phyloP scores from a whole-genome alignment of 2,888 invertebrate genomes.

The Ennomos quercinarius region DNA sequence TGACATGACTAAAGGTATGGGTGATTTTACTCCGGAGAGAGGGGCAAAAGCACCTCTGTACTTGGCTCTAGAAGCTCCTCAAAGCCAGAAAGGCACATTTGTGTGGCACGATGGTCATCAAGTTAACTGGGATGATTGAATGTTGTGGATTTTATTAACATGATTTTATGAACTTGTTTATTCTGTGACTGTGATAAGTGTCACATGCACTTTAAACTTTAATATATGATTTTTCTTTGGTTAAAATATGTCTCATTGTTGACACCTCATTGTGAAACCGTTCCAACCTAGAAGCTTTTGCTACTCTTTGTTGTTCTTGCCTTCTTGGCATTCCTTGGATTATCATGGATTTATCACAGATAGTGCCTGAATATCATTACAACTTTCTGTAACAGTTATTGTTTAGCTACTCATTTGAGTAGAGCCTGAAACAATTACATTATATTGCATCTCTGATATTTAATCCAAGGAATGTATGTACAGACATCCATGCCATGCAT shows the following conservation, averaged over 20 bases:
- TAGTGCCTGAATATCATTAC: too few relatives aligned
- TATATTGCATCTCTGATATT: too few relatives aligned
- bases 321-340: too few relatives aligned
- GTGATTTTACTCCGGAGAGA: constrained; percentile 76
- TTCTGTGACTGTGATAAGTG: constrained; percentile 78
- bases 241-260: constrained; percentile 58
- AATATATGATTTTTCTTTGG: constrained; percentile 73
- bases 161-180: constrained; percentile 67
- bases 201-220: constrained; percentile 77
- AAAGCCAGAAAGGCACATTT: constrained; percentile 76
- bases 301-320: too few relatives aligned
- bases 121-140: constrained; percentile 82
- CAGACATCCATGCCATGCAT: too few relatives aligned
- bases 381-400: too few relatives aligned
- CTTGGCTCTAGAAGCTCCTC: constrained; percentile 76
- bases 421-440: too few relatives aligned
- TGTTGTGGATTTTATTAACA: constrained; percentile 54
- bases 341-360: too few relatives aligned
- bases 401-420: too few relatives aligned
- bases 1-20: constrained; percentile 82
- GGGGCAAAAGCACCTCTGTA: constrained; percentile 76
- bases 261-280: constrained; percentile 24
- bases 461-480: too few relatives aligned
- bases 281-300: too few relatives aligned
- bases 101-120: constrained; percentile 81